These are phyloP conservation scores for Neomicropteryx cornuta DNA, from an alignment of 1,140 invertebrate species.

Conservation along the genomic window DNA sequence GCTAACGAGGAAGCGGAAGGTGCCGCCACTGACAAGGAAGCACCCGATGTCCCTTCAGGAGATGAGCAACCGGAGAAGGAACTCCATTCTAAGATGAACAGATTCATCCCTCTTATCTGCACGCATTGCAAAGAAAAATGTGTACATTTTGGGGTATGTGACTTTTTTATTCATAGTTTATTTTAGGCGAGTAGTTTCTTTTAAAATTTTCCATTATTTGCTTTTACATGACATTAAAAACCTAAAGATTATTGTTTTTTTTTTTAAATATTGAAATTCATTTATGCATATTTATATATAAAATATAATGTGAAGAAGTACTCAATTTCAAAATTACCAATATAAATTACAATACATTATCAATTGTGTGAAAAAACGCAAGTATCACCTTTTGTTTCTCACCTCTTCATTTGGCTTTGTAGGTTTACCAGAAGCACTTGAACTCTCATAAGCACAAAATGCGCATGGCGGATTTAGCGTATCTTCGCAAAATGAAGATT, in stretches of 20 bases:
- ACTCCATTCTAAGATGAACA: slow-evolving; percentile 28
- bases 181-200: slow-evolving; percentile 4
- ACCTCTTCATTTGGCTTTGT: slow-evolving; percentile 8
- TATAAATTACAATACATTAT: not conserved
- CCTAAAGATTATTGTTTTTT: slow-evolving; percentile 3
- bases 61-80: slow-evolving; percentile 25
- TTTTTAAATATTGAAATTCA: slow-evolving; percentile 1
- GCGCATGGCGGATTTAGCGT: slow-evolving; percentile 57
- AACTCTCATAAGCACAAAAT: slow-evolving; percentile 54
- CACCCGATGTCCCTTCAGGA: slow-evolving; percentile 21
- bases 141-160: slow-evolving; percentile 54
- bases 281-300: slow-evolving; percentile 1
- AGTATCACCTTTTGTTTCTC: not conserved
- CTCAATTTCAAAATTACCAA: not conserved
- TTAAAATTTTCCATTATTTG: slow-evolving; percentile 7
- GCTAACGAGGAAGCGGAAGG: slow-evolving; percentile 34
- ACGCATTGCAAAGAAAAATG: slow-evolving; percentile 62
- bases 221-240: slow-evolving; percentile 3
- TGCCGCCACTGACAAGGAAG: slow-evolving; percentile 36
- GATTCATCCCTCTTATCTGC: slow-evolving; percentile 59
- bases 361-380: not conserved
- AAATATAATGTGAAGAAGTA: not conserved
- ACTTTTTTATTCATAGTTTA: slow-evolving; percentile 8
- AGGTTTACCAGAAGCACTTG: slow-evolving; percentile 62
- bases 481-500: slow-evolving; percentile 57